Conservation (phyloP, 2,888 invertebrate species). For the Seladonia tumulorum region DNA sequence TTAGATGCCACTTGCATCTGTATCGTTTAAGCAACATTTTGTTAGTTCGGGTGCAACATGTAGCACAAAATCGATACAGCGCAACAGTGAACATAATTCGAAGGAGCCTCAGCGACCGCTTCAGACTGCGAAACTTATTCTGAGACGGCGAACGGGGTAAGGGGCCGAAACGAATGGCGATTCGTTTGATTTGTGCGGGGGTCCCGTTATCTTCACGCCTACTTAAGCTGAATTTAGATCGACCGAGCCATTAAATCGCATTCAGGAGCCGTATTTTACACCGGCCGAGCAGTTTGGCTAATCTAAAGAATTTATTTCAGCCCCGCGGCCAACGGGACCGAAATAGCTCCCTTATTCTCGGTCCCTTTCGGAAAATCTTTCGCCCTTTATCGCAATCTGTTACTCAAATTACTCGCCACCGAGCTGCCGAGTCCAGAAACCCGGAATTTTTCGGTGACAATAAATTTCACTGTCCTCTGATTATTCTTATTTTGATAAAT, state of each 20-base stretch:
- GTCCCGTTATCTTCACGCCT: constrained; percentile 38
- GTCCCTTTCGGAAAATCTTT: constrained; percentile 7
- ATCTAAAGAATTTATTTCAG: constrained; percentile 57
- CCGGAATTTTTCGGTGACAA: not conserved
- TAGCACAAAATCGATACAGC: not conserved
- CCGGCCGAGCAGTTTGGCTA: constrained; percentile 28
- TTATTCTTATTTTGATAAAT: too few relatives aligned
- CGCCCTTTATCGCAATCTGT: constrained; percentile 19
- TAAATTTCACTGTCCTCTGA: too few relatives aligned
- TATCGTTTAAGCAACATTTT: not conserved
- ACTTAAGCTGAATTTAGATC: constrained; percentile 50
- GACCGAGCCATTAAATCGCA: constrained; percentile 44
- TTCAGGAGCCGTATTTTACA: constrained; percentile 41
- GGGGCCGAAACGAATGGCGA: constrained; percentile 15
- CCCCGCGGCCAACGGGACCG: constrained; percentile 17
- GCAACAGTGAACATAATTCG: constrained; percentile 2
- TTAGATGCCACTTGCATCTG: too few relatives aligned
- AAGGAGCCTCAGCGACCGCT: not conserved
- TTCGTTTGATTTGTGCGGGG: constrained; percentile 37
- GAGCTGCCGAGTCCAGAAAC: not conserved
- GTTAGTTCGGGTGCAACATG: not conserved
- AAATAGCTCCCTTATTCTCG: constrained; percentile 27
- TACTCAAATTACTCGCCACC: constrained; percentile 9
- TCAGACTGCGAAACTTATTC: not conserved
- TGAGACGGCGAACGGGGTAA: not conserved